A percentile compares a stretch with the other conserved stretches of the same genome.
These are phyloP conservation scores for Pseudomyrmex concolor DNA, from an alignment of 1,140 invertebrate genomes.

Conservation along the genomic window DNA sequence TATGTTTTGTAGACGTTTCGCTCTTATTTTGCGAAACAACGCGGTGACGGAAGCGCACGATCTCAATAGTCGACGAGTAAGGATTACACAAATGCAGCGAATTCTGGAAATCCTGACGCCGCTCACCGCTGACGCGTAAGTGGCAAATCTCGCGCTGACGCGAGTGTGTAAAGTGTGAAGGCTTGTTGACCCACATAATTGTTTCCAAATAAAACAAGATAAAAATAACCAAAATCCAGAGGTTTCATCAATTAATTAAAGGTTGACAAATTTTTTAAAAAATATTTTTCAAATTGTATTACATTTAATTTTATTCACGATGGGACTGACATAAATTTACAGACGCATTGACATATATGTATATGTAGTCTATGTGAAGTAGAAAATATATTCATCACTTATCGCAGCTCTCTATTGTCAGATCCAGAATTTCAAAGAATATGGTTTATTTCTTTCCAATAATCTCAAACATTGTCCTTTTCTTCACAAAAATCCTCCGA, in stretches of 20 bases:
- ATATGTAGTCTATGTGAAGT: too few species aligned
- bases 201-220: slow-evolving; percentile 11
- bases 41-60: neutral
- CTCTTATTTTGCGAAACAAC: neutral
- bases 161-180: neutral
- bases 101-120: slow-evolving; percentile 59
- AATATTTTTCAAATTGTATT: slow-evolving; percentile 24
- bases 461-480: slow-evolving; percentile 51
- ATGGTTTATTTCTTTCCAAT: slow-evolving; percentile 29
- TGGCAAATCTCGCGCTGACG: slow-evolving; percentile 44
- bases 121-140: slow-evolving; percentile 39
- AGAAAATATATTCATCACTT: slow-evolving; percentile 31
- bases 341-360: too few species aligned
- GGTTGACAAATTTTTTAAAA: neutral
- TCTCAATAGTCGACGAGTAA: slow-evolving; percentile 29
- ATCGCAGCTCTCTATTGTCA: slow-evolving; percentile 24
- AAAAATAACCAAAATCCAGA: slow-evolving; percentile 24
- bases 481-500: slow-evolving; percentile 32
- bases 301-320: neutral
- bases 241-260: neutral
- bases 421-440: slow-evolving; percentile 7
- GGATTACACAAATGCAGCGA: slow-evolving; percentile 64
- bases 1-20: neutral
- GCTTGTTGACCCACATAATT: slow-evolving; percentile 55
- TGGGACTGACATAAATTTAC: too few species aligned